A percentile compares a stretch with the other conserved stretches of the same genome.
Conservation (phyloP, 2,888 invertebrate genomes). For the Eupithecia centaureata region DNA sequence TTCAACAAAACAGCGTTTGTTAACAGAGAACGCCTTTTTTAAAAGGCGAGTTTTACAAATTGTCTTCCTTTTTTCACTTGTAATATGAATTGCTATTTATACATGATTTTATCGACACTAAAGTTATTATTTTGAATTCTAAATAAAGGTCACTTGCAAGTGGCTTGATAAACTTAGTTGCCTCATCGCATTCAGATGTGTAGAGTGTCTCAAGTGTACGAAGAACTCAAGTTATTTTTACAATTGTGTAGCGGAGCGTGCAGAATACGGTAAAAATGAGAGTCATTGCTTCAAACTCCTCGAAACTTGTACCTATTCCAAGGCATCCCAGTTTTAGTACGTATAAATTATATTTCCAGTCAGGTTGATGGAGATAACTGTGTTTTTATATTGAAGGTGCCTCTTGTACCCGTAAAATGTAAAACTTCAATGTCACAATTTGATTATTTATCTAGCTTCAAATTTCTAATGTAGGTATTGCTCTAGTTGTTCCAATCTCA, state of each 20-base stretch:
- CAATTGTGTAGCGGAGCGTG: not conserved
- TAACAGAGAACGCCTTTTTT: constrained; percentile 8
- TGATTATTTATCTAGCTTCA: not conserved
- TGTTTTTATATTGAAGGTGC: not conserved
- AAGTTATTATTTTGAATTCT: not conserved
- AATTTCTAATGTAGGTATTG: not conserved
- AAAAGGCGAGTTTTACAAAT: constrained; percentile 4
- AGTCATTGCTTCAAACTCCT: constrained; percentile 39
- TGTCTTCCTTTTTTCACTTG: not conserved
- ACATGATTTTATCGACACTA: not conserved
- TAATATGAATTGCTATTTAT: constrained; percentile 1
- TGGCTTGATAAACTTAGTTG: constrained; percentile 2
- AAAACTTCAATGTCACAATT: not conserved
- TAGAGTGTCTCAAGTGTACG: constrained; percentile 1
- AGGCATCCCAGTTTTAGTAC: not conserved
- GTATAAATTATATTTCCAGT: not conserved
- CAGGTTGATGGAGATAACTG: not conserved
- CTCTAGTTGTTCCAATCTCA: not conserved
- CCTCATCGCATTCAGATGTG: not conserved
- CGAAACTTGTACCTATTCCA: constrained; percentile 31
- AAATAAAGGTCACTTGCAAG: not conserved
- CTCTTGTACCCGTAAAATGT: not conserved
- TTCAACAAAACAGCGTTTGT: constrained; percentile 14
- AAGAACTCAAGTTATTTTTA: constrained; percentile 2
- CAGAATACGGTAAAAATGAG: constrained; percentile 6